These are phyloP conservation scores for Acanthoscelides obtectus DNA, from an alignment of 2,888 invertebrate species.

Conservation along the genomic window DNA sequence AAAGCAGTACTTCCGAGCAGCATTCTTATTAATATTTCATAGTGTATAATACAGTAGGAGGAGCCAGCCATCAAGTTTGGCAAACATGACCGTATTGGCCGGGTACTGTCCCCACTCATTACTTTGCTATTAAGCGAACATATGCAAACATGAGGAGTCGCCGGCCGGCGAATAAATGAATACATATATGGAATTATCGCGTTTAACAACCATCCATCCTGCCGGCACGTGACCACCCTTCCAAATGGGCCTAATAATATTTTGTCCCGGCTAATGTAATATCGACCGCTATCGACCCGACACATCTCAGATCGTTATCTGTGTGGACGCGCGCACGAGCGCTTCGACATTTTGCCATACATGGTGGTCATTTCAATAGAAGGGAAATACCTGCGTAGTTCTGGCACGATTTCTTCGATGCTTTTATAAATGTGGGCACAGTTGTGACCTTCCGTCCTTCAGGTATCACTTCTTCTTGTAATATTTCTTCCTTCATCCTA, in stretches of 20 bases:
- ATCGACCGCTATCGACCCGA: neutral
- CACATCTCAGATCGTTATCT: neutral
- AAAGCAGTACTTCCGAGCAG: too few relatives aligned
- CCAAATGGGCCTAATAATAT: neutral
- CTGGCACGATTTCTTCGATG: too few relatives aligned
- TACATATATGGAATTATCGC: neutral
- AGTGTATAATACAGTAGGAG: neutral
- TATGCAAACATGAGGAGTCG: neutral
- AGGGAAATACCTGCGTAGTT: too few relatives aligned
- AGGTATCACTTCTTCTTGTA: too few relatives aligned
- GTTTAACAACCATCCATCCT: neutral
- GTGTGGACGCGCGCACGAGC: neutral
- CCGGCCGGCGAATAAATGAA: neutral
- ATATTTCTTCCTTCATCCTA: too few relatives aligned
- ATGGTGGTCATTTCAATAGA: neutral
- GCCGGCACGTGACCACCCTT: neutral
- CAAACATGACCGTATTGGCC: neutral
- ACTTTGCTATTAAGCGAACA: neutral
- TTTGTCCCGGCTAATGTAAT: neutral
- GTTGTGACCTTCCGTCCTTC: too few relatives aligned
- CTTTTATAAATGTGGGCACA: too few relatives aligned
- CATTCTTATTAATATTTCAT: neutral
- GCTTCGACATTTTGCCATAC: neutral
- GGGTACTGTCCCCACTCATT: neutral
- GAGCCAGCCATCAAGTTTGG: neutral